A percentile compares a stretch with the other conserved stretches of the same genome.
Evolutionary conservation across 2,888 invertebrate species (phyloP).

Genomic region (Vannuccia rotundouncinata): DNA sequence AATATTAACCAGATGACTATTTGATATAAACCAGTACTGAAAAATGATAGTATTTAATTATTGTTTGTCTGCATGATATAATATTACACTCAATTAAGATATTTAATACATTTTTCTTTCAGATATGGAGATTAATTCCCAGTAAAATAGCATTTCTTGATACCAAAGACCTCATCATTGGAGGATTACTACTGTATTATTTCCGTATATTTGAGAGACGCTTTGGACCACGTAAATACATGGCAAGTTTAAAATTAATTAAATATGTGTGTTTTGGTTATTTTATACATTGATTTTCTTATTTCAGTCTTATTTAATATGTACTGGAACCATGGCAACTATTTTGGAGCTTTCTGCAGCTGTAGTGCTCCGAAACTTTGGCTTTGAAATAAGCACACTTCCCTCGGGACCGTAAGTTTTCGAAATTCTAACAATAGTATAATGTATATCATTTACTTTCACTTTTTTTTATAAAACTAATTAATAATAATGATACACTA

Average conservation of each 20-base stretch:
- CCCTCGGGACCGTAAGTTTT: constrained; percentile 30
- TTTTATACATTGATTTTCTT: not conserved
- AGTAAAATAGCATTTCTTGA: constrained; percentile 59
- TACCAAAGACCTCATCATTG: constrained; percentile 59
- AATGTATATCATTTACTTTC: too few species aligned
- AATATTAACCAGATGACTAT: too few species aligned
- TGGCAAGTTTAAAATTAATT: constrained; percentile 46
- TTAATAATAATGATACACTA: not conserved
- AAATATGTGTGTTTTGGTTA: not conserved
- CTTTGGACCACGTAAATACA: constrained; percentile 60
- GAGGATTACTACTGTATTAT: constrained; percentile 59
- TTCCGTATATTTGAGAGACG: constrained; percentile 60
- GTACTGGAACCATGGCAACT: constrained; percentile 31
- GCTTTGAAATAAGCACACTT: constrained; percentile 4
- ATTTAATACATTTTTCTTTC: too few species aligned
- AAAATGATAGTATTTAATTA: too few species aligned
- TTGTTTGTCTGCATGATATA: too few species aligned
- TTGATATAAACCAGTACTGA: too few species aligned
- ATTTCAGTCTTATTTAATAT: constrained; percentile 28
- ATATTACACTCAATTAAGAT: too few species aligned
- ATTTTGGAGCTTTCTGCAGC: constrained; percentile 9
- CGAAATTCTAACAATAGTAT: not conserved
- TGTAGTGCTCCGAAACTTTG: constrained; percentile 25
- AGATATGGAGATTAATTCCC: constrained; percentile 57
- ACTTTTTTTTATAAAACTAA: constrained; percentile 26